Percentiles rank a stretch among this genome's conserved stretches.
phyloP scores from a whole-genome alignment of 2,113 vertebrate genomes.

The Petromus typicus region DNA sequence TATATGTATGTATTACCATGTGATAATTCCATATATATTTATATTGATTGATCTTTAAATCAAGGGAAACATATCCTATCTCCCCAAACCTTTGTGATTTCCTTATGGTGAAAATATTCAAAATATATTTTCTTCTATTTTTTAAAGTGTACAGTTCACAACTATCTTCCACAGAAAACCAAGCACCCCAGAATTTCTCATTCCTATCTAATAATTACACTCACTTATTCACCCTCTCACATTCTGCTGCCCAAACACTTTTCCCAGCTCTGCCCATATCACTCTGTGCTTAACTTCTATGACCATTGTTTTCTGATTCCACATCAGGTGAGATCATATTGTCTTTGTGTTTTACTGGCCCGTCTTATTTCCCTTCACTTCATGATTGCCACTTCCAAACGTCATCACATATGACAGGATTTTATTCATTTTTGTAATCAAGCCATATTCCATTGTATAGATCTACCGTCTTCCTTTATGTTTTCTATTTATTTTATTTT shows the following conservation, averaged over 20 bases:
- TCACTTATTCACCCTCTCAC: no score
- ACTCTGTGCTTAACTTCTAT: background rate
- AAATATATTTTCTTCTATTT: background rate
- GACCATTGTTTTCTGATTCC: background rate
- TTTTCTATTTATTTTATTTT: background rate
- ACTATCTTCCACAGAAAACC: background rate
- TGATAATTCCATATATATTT: background rate
- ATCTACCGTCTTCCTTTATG: background rate
- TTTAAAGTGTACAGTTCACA: background rate
- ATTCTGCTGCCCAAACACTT: accelerated
- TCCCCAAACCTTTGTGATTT: background rate
- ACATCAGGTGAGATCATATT: background rate
- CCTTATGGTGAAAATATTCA: background rate
- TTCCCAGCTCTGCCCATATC: background rate
- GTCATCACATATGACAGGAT: no score
- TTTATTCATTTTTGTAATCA: background rate
- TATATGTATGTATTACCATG: background rate
- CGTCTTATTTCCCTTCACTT: background rate
- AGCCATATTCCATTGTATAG: background rate
- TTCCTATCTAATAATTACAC: background rate
- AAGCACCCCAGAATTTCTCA: background rate
- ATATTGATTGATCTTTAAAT: background rate
- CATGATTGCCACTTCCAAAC: background rate
- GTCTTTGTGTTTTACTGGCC: background rate
- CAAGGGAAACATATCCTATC: no score